Evolutionary conservation across 1,140 invertebrate genomes (phyloP).

Genomic region (Coelopa frigida): DNA sequence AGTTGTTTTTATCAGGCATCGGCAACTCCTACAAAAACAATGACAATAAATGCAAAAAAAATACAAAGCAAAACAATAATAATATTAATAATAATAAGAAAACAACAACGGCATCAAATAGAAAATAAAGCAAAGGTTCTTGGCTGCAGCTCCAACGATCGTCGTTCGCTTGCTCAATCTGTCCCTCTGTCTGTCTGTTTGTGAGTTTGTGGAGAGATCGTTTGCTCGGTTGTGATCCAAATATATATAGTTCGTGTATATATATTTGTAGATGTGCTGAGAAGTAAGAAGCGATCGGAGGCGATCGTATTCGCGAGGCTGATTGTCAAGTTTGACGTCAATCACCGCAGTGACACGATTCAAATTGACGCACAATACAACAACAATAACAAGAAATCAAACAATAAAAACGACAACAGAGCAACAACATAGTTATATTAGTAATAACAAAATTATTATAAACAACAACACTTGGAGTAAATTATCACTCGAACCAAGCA

Average conservation of each 20-base stretch:
- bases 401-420: conserved; percentile 2
- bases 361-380: conserved; percentile 38
- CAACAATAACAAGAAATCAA: conserved; percentile 9
- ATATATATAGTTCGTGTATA: neutral
- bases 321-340: conserved; percentile 39
- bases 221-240: too few relatives aligned
- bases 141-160: too few relatives aligned
- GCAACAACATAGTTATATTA: neutral
- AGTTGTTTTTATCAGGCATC: too few relatives aligned
- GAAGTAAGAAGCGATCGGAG: too few relatives aligned
- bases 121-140: too few relatives aligned
- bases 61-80: neutral
- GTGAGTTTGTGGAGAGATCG: too few relatives aligned
- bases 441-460: conserved; percentile 1
- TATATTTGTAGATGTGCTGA: neutral
- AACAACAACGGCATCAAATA: too few relatives aligned
- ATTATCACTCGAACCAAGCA: too few relatives aligned
- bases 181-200: too few relatives aligned
- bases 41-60: neutral
- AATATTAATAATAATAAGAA: conserved; percentile 4
- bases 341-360: conserved; percentile 26
- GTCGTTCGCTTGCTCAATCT: too few relatives aligned
- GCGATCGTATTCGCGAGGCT: too few relatives aligned
- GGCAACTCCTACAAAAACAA: neutral
- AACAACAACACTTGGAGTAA: conserved; percentile 5